Conservation (phyloP, 2,797 vertebrate genomes). For the Anabas testudineus region DNA sequence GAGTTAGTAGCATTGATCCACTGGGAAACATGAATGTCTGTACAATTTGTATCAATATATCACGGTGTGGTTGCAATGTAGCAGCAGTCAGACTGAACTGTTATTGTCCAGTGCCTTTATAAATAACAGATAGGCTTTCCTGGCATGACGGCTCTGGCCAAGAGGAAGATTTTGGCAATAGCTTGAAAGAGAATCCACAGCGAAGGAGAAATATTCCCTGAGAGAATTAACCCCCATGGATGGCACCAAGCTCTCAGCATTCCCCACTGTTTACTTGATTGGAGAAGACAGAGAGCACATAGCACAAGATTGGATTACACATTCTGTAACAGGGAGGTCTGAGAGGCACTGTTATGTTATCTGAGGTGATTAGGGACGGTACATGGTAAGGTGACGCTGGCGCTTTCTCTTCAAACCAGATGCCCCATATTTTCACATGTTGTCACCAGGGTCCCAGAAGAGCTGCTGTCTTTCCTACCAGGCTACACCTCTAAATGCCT, state of each 20-base stretch:
- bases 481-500: slow-evolving; percentile 43
- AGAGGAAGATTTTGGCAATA: slow-evolving; percentile 38
- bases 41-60: too few species aligned
- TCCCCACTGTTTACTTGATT: slow-evolving; percentile 62
- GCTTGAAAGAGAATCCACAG: slow-evolving; percentile 61
- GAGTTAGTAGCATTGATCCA: neutral
- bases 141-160: slow-evolving; percentile 9
- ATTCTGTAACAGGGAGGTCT: slow-evolving; percentile 48
- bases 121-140: slow-evolving; percentile 19
- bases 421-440: slow-evolving; percentile 68
- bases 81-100: neutral
- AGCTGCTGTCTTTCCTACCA: slow-evolving; percentile 37
- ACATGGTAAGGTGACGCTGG: slow-evolving; percentile 44
- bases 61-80: neutral
- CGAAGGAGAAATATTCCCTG: slow-evolving; percentile 66
- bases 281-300: slow-evolving; percentile 59
- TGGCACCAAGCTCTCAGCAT: slow-evolving; percentile 40
- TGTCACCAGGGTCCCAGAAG: slow-evolving; percentile 43
- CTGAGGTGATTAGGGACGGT: slow-evolving; percentile 25
- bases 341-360: slow-evolving; percentile 26
- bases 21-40: neutral
- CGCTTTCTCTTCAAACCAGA: slow-evolving; percentile 41
- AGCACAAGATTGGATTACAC: slow-evolving; percentile 59
- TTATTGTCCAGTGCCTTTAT: neutral
- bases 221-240: slow-evolving; percentile 55